These are phyloP conservation scores for Ptychobarbus kaznakovi DNA, from an alignment of 2,797 vertebrate genomes.

Conservation along the genomic window DNA sequence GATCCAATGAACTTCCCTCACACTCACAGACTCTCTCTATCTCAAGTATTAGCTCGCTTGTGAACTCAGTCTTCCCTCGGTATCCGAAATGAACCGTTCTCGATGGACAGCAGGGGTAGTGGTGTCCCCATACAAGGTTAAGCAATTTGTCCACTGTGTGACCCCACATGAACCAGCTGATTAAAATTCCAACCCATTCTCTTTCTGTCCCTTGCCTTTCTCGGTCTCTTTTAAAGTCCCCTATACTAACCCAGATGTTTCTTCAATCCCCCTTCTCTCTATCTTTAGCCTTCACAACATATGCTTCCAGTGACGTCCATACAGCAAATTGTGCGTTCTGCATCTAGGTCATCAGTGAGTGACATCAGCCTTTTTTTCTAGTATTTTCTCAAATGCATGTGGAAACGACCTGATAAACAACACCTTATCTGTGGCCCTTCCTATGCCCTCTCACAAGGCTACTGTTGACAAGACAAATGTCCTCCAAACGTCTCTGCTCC, in stretches of 20 bases:
- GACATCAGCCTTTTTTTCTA: constrained; percentile 1
- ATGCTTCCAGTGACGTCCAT: constrained; percentile 60
- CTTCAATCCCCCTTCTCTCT: constrained; percentile 15
- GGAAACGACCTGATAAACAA: constrained; percentile 66
- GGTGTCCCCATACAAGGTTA: constrained; percentile 36
- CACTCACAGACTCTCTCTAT: neutral
- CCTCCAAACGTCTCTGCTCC: constrained; percentile 46
- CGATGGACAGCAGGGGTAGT: neutral
- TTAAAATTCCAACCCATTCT: constrained; percentile 37
- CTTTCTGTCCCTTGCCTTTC: neutral
- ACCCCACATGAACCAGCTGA: constrained; percentile 15
- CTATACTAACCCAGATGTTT: constrained; percentile 29
- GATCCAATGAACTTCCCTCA: constrained; percentile 21
- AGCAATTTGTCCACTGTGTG: constrained; percentile 36
- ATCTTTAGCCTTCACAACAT: neutral
- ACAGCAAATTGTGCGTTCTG: constrained; percentile 62
- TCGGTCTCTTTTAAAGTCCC: constrained; percentile 1
- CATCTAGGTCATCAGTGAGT: constrained; percentile 65
- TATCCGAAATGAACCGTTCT: neutral
- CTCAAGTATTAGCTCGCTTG: neutral
- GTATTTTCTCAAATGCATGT: constrained; percentile 40
- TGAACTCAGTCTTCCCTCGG: constrained; percentile 1
- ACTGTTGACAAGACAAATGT: constrained; percentile 45
- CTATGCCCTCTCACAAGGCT: constrained; percentile 56
- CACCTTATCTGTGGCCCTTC: constrained; percentile 68